A percentile compares a stretch with the other conserved stretches of the same genome.
phyloP scores from a whole-genome alignment of 2,888 invertebrate genomes.

The Kryphioiulus occultus region DNA sequence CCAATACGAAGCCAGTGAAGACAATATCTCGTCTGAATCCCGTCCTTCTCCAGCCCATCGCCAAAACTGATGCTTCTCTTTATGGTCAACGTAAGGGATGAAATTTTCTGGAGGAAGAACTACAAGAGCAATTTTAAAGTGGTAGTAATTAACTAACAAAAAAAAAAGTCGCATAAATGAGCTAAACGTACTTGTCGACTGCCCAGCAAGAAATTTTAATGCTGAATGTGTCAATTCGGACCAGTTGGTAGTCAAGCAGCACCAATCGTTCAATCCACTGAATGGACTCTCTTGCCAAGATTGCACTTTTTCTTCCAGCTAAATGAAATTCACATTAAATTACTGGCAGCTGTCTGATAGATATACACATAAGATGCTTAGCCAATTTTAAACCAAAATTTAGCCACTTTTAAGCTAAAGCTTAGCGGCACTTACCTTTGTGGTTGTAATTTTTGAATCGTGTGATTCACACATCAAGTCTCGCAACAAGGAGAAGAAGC shows the following conservation, averaged over 20 bases:
- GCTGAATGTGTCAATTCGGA: conserved; percentile 77
- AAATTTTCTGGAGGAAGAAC: conserved; percentile 82
- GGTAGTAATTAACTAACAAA: not conserved
- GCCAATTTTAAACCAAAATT: no score
- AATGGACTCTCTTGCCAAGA: conserved; percentile 63
- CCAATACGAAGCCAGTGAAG: conserved; percentile 81
- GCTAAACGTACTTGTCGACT: conserved; percentile 68
- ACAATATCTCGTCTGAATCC: conserved; percentile 81
- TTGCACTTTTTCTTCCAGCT: conserved; percentile 68
- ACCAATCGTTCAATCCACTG: conserved; percentile 61
- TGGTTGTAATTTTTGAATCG: conserved; percentile 81
- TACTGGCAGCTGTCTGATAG: not conserved
- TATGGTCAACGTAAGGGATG: conserved; percentile 87
- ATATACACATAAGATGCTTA: no score
- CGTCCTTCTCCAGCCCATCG: conserved; percentile 95
- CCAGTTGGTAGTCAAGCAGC: conserved; percentile 63
- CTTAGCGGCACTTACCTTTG: conserved; percentile 59
- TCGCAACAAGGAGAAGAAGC: conserved; percentile 85
- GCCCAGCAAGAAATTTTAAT: conserved; percentile 83
- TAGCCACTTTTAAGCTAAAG: no score
- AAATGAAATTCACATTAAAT: conserved; percentile 57
- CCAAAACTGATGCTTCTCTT: conserved; percentile 70
- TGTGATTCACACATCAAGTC: conserved; percentile 83
- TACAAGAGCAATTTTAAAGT: conserved; percentile 59
- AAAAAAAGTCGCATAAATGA: not conserved